Evolutionary conservation across 2,797 vertebrate species (phyloP), one percentile per base, ranked within the genome.

Genomic region (Podargus strigoides): DNA sequence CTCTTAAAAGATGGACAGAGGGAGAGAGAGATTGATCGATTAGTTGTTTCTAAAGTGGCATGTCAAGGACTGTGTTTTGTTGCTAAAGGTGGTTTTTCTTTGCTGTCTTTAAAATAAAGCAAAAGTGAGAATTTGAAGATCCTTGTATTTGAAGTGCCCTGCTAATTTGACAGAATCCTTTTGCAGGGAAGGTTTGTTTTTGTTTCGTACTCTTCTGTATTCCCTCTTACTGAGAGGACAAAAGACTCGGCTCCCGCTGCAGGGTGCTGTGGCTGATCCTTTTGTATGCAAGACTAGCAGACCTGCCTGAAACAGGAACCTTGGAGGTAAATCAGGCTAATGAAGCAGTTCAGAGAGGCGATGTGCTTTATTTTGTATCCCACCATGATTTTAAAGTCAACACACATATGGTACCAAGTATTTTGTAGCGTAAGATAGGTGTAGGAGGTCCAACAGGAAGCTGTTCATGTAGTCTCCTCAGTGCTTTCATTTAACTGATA

Each of bases 311-410:
- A 94, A 95, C 42, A 62, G 81, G 86, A 93, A 93, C 93, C 89
- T 95, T 94, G 90, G 84, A 94, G 94, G 96, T 97, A 97, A 97
- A 97, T 97, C 96, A 96, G 93, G 70, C 95, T 97, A 97, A 97
- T 94, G 96, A 97, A 97, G 92, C 89, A 88, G 88, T 86, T 97
- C 91, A 66, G 95, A 94, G 92, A 93, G 84, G 49, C 53, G 24
- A 50, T 87, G 85, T 87, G 74, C 75, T 50, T 91, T 93, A 76
- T 94, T 96, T 94, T 85, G 72, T 86, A 86, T 94, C 94, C 86
- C 86, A 92, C 86, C 84, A 95, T 92, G 89, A 95, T 95, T 97
- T 96, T 86, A 87, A 97, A 96, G 90, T 91, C 94, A 96, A 89
- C 92, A 87, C 75, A 67, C 84, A 91, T 36, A 68, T 60, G 41